Evolutionary conservation across 2,888 invertebrate genomes (phyloP).

Genomic region (Liopterus haemorrhoidalis): DNA sequence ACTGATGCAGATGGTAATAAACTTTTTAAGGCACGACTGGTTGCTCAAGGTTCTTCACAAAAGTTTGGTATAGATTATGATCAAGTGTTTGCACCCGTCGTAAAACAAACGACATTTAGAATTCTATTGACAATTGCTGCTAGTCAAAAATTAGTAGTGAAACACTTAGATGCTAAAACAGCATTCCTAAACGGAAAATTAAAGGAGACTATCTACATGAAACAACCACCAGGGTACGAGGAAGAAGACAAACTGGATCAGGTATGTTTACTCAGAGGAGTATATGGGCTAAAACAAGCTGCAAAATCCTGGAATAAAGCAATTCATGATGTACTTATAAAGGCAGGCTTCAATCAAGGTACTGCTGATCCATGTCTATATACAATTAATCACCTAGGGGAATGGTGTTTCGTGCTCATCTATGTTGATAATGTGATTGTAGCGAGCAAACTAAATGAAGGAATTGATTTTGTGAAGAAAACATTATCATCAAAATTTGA

Average conservation of each 20-base stretch:
- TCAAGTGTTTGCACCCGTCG: slow-evolving; percentile 33
- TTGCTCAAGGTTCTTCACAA: slow-evolving; percentile 33
- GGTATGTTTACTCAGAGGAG: no score
- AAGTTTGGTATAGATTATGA: slow-evolving; percentile 30
- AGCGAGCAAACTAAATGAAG: background rate
- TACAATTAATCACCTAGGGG: background rate
- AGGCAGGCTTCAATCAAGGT: background rate
- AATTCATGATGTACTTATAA: no score
- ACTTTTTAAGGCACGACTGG: slow-evolving; percentile 25
- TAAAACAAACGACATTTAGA: slow-evolving; percentile 28
- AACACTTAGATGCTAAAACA: slow-evolving; percentile 23
- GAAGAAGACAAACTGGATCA: background rate
- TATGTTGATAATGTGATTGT: slow-evolving; percentile 8
- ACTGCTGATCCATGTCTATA: slow-evolving; percentile 11
- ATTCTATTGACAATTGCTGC: slow-evolving; percentile 23
- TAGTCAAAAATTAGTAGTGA: no score
- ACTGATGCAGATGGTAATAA: slow-evolving; percentile 24
- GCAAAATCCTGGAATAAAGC: slow-evolving; percentile 4
- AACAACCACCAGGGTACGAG: slow-evolving; percentile 11
- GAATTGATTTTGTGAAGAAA: background rate
- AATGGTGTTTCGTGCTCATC: no score
- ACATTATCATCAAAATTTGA: background rate
- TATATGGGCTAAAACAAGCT: slow-evolving; percentile 7
- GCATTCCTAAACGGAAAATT: slow-evolving; percentile 34
- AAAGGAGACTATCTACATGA: slow-evolving; percentile 6